Evolutionary conservation across 2,113 vertebrate species (phyloP).

Genomic region (Hippolais icterina): DNA sequence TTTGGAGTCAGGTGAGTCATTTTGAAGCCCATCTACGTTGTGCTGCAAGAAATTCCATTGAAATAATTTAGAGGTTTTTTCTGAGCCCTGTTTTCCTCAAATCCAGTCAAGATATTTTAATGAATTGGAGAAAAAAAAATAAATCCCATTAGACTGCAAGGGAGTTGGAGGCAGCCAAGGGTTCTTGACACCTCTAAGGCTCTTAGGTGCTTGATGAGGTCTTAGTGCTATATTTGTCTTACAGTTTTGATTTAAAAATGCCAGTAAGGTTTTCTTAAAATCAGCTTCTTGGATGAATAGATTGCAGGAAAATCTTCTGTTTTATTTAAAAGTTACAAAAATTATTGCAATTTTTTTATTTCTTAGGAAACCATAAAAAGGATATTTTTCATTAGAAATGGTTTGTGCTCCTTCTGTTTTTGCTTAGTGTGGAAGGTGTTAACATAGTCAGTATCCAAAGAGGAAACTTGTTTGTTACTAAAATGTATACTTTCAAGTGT

Average conservation of each 20-base stretch:
- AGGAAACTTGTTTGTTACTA: background rate
- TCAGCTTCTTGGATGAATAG: background rate
- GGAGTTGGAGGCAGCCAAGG: background rate
- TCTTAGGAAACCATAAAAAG: background rate
- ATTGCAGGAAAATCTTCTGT: background rate
- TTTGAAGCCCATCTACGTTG: background rate
- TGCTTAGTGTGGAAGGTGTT: background rate
- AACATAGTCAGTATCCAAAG: background rate
- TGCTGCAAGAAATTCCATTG: background rate
- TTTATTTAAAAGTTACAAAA: background rate
- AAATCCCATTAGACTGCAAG: background rate
- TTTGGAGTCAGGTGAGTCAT: fast-evolving
- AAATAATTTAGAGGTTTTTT: background rate
- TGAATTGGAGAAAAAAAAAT: background rate
- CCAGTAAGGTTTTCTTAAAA: background rate
- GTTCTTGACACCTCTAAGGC: background rate
- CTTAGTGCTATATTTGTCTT: background rate
- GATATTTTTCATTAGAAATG: background rate
- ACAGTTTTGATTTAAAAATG: background rate
- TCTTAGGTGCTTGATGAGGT: background rate
- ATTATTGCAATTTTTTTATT: background rate
- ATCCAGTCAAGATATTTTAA: background rate
- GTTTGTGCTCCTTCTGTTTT: background rate
- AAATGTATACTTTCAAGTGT: background rate
- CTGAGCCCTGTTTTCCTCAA: background rate